phyloP scores from a whole-genome alignment of 2,888 invertebrate genomes.

The Mimachlamys varia region DNA sequence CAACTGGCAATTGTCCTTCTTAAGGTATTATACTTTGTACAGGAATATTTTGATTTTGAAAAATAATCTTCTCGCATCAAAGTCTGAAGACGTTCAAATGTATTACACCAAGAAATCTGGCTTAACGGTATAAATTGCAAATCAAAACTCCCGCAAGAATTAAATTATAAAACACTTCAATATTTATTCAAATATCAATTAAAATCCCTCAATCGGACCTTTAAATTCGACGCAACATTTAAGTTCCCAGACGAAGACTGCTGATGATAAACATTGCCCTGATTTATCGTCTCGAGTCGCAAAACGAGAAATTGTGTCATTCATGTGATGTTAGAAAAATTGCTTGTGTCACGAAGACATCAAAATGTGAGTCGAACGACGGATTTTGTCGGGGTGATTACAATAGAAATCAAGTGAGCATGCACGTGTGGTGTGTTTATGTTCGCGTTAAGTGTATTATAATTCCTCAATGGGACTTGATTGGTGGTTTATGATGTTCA shows the following conservation, averaged over 20 bases:
- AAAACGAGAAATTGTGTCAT: background rate
- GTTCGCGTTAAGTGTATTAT: background rate
- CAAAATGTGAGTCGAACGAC: background rate
- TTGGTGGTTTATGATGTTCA: background rate
- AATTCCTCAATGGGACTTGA: background rate
- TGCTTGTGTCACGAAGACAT: background rate
- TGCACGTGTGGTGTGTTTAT: background rate
- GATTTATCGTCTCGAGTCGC: background rate
- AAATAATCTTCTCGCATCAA: background rate
- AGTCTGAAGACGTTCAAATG: background rate
- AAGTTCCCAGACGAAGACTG: background rate
- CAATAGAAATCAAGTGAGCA: slow-evolving; percentile 12
- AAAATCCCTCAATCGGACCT: background rate
- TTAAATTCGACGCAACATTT: background rate
- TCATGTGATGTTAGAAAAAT: background rate
- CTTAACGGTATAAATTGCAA: background rate
- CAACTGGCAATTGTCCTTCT: too few relatives aligned
- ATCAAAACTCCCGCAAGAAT: background rate
- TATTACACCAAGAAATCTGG: background rate
- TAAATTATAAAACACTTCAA: background rate
- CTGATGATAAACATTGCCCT: background rate
- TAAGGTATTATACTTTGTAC: too few relatives aligned
- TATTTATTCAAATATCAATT: background rate
- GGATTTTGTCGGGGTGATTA: background rate
- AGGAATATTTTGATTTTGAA: background rate